Evolutionary conservation across 2,888 invertebrate genomes (phyloP), one percentile per base, ranked within the genome.

Genomic region (Synanthedon formicaeformis): DNA sequence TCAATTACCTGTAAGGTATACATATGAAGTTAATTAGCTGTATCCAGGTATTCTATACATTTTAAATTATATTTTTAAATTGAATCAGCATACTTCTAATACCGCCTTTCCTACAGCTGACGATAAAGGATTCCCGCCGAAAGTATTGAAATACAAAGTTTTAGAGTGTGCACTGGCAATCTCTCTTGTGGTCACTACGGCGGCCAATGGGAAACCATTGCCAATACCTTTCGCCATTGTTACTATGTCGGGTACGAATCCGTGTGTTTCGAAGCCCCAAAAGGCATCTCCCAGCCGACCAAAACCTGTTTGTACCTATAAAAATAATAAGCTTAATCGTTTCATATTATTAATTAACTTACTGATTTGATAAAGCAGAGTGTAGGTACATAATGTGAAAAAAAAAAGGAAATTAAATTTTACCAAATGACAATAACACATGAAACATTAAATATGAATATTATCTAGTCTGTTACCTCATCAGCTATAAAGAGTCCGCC

Each of bases 221-320:
- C 97, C 95, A 51, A 96, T 95, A 45, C 96, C 96, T 77, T 98
- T 98, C 1, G 97, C 97, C 94, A 97, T 92, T 0, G 97, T 97
- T 0, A 98, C 96, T 62, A 99, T 97, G 74, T 99, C 99, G 0
- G 99, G 99, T 18, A 89, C 64, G 6, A 97, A 91, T 4, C 87
- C 94, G 71, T 98, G 97, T 13, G 89, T 88, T 78, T 98, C 90
- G 73, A 98, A 99, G n/a, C 97, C 97, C 99, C 99, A 99, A 82
- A 93, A 99, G 67, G 95, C 90, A 51, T 95, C 94, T 0, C 99
- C 99, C 0, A 96, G 95, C 56, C 99, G 89, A 0, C 97, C 99
- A 71, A 99, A 98, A 2, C 99, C 99, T 1, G 97, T 96, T 88
- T 99, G 99, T 0, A 98, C 96, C 93, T 93, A 59, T 48, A 66